Conservation (phyloP, 2,797 vertebrate species). For the Rachycentron canadum region DNA sequence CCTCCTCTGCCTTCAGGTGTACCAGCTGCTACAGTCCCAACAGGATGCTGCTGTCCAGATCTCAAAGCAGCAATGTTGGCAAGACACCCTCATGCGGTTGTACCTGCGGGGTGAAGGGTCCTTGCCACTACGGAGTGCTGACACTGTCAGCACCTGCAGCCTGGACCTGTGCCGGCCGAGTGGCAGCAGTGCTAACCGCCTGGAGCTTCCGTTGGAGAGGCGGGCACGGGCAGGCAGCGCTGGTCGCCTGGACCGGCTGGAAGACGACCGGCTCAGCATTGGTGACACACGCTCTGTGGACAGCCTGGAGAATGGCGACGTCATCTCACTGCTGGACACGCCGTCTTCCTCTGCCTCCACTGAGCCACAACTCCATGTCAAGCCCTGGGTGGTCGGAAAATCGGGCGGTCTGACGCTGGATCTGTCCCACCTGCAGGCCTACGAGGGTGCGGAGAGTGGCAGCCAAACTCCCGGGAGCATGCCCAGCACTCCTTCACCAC, state of each 20-base stretch:
- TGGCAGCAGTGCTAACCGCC: constrained; percentile 55
- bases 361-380: constrained; percentile 78
- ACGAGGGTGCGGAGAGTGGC: constrained; percentile 86
- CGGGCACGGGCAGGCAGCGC: constrained; percentile 52
- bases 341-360: constrained; percentile 76
- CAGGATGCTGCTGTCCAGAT: constrained; percentile 92
- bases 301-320: constrained; percentile 87
- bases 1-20: constrained; percentile 82
- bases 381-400: constrained; percentile 86
- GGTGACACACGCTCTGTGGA: constrained; percentile 88
- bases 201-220: constrained; percentile 77
- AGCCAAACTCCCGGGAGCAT: constrained; percentile 92
- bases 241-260: constrained; percentile 63
- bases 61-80: constrained; percentile 94
- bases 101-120: constrained; percentile 86
- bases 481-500: constrained; percentile 94
- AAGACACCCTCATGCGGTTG: constrained; percentile 93
- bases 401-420: constrained; percentile 90
- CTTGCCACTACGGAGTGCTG: constrained; percentile 57
- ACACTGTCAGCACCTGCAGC: constrained; percentile 81
- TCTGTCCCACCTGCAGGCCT: constrained; percentile 89
- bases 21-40: constrained; percentile 92
- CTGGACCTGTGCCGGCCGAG: constrained; percentile 75
- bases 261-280: constrained; percentile 82
- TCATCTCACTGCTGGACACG: constrained; percentile 85